Evolutionary conservation across 1,140 invertebrate genomes (phyloP).

Genomic region (Drosophila cardini): DNA sequence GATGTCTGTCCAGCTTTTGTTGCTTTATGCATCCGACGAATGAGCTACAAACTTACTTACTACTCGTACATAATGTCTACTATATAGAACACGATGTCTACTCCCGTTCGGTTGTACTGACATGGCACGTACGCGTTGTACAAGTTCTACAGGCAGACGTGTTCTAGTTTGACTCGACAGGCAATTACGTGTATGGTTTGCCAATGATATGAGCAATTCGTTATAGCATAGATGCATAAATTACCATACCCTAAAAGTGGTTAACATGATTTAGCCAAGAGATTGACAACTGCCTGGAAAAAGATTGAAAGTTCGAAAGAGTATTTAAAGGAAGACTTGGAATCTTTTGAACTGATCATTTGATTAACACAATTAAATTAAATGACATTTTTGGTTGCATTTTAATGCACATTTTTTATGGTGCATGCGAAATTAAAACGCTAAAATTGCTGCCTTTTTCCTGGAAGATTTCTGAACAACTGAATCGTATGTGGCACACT

Average conservation of each 20-base stretch:
- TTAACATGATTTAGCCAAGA: not conserved
- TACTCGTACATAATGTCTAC: constrained; percentile 3
- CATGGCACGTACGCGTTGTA: constrained; percentile 61
- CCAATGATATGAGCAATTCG: constrained; percentile 38
- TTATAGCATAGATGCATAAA: constrained; percentile 51
- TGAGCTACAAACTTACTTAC: constrained; percentile 11
- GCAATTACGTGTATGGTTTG: constrained; percentile 72
- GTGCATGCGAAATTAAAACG: constrained; percentile 67
- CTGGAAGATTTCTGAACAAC: constrained; percentile 59
- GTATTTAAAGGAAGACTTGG: constrained; percentile 3
- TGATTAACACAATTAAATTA: constrained; percentile 35
- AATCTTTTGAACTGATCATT: not conserved
- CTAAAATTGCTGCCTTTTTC: constrained; percentile 56
- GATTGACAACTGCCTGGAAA: not conserved
- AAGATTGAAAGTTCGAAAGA: not conserved
- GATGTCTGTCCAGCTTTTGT: constrained; percentile 50
- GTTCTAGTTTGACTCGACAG: constrained; percentile 70
- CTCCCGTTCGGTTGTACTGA: constrained; percentile 48
- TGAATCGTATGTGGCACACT: constrained; percentile 40
- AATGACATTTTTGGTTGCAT: constrained; percentile 22
- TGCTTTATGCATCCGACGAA: constrained; percentile 53
- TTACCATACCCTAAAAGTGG: constrained; percentile 40
- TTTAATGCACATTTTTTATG: constrained; percentile 57
- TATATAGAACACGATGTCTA: constrained; percentile 67
- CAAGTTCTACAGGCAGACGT: constrained; percentile 57